Evolutionary conservation across 2,888 invertebrate genomes (phyloP).

Genomic region (Drosophila mimica): DNA sequence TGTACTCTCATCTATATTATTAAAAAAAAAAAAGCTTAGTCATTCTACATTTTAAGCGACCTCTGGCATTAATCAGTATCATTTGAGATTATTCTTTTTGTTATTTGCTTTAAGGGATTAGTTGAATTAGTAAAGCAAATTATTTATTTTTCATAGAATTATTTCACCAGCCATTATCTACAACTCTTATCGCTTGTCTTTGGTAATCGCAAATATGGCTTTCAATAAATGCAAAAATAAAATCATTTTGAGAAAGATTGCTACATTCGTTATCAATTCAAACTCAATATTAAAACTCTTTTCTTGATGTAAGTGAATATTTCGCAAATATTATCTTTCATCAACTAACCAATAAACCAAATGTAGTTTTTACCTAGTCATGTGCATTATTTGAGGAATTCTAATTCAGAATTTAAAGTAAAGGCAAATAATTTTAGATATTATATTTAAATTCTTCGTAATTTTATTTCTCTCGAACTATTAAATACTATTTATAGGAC

Average conservation of each 20-base stretch:
- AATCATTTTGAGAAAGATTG: background rate
- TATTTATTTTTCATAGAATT: background rate
- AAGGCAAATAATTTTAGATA: background rate
- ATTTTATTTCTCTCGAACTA: background rate
- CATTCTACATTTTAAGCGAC: background rate
- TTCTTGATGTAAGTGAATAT: background rate
- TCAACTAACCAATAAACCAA: background rate
- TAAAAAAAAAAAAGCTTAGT: background rate
- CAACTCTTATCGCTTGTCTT: background rate
- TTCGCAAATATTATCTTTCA: background rate
- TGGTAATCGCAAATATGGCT: background rate
- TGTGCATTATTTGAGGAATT: background rate
- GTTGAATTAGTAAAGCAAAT: background rate
- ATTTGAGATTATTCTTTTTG: background rate
- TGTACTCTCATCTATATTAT: background rate
- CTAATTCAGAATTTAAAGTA: background rate
- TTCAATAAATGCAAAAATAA: background rate
- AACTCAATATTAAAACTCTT: background rate
- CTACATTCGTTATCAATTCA: background rate
- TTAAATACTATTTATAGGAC: background rate
- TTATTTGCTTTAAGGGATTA: background rate
- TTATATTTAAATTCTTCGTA: background rate
- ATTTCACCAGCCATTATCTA: background rate
- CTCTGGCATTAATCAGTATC: background rate
- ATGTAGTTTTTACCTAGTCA: background rate